These are phyloP conservation scores for Okamejei kenojei DNA, from an alignment of 2,797 vertebrate genomes.

Conservation along the genomic window DNA sequence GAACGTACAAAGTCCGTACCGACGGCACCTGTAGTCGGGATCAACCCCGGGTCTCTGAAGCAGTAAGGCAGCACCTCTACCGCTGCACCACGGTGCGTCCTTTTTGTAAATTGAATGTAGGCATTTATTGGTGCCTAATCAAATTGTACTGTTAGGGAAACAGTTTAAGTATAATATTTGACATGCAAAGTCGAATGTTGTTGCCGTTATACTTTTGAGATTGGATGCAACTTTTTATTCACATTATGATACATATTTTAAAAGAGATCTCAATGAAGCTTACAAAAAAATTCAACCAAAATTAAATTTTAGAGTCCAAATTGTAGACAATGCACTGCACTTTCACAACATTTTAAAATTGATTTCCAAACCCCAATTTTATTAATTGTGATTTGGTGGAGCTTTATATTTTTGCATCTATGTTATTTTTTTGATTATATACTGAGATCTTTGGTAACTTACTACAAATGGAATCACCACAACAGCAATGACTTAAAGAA, in stretches of 20 bases:
- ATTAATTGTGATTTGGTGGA: not conserved
- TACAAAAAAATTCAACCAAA: not conserved
- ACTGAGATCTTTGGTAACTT: not conserved
- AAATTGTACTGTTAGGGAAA: not conserved
- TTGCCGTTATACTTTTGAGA: not conserved
- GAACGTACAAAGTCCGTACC: too few species aligned
- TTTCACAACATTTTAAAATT: not conserved
- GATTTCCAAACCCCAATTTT: not conserved
- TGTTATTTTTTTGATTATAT: not conserved
- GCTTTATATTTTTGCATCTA: not conserved
- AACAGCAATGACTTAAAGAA: not conserved
- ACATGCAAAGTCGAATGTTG: not conserved
- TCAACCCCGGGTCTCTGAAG: too few species aligned
- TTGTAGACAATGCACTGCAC: not conserved
- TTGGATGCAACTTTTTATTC: not conserved
- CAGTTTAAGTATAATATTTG: not conserved
- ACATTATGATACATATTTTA: not conserved
- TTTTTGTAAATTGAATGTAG: not conserved
- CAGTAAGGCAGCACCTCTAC: too few species aligned
- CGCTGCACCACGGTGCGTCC: too few species aligned
- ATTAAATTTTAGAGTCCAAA: not conserved
- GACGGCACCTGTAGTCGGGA: too few species aligned
- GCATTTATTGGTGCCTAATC: not conserved
- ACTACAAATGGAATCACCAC: not conserved
- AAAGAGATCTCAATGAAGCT: not conserved